Conservation (phyloP, 2,888 invertebrate genomes). For the Eilema griseolum region DNA sequence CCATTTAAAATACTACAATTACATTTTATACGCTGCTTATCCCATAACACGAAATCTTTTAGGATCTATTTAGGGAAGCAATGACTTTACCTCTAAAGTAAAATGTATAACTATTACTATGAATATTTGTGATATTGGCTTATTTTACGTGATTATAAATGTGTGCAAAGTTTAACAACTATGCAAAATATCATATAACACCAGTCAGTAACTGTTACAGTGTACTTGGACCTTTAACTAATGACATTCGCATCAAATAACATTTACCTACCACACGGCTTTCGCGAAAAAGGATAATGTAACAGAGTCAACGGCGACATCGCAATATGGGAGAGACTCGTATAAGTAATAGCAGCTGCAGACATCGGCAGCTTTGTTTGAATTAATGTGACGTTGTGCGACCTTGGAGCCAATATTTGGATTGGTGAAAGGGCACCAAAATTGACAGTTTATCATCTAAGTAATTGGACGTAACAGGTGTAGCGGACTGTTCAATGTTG, state of each 20-base stretch:
- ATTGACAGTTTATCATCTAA: conserved; percentile 50
- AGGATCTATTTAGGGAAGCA: too few species aligned
- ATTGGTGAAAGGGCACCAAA: conserved; percentile 17
- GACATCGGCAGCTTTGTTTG: conserved; percentile 61
- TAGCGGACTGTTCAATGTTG: conserved; percentile 41
- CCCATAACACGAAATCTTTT: too few species aligned
- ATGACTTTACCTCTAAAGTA: too few species aligned
- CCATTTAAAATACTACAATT: too few species aligned
- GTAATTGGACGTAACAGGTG: conserved; percentile 51
- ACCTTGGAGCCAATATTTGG: conserved; percentile 36
- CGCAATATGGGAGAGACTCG: conserved; percentile 66
- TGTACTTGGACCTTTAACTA: not conserved
- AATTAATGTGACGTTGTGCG: conserved; percentile 56
- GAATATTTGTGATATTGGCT: too few species aligned
- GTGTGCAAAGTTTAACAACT: too few species aligned
- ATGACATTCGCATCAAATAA: conserved; percentile 41
- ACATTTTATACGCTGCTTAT: too few species aligned
- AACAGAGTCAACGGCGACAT: conserved; percentile 69
- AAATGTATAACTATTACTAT: too few species aligned
- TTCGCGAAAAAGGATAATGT: conserved; percentile 74
- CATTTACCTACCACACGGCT: conserved; percentile 59
- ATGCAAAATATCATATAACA: not conserved
- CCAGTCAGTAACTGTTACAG: not conserved
- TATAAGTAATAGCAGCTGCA: conserved; percentile 61
- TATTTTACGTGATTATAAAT: too few species aligned